Percentiles rank a stretch among this genome's conserved stretches.
phyloP scores from a whole-genome alignment of 1,140 invertebrate genomes.

The Oryzaephilus surinamensis region DNA sequence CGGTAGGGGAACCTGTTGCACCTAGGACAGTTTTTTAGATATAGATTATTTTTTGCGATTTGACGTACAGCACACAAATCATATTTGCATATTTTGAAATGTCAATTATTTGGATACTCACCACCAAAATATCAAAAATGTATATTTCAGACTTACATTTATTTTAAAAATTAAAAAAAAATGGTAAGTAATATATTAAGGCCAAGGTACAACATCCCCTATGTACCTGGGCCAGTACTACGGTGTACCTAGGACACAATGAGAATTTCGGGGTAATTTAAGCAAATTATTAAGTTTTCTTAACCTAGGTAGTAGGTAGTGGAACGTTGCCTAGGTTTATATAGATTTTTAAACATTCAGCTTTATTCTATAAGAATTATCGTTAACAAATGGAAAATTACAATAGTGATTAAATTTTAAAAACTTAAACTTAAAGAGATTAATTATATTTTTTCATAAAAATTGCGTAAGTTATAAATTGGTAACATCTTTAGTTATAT shows the following conservation, averaged over 20 bases:
- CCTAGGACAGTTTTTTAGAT: too few relatives aligned
- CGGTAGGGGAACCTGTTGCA: too few relatives aligned
- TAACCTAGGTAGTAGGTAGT: too few relatives aligned
- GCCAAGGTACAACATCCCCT: conserved; percentile 3
- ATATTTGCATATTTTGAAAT: not conserved
- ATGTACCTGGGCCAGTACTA: conserved; percentile 2
- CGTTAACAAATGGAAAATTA: too few relatives aligned
- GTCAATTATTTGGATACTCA: conserved; percentile 1
- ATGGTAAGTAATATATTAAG: conserved; percentile 1
- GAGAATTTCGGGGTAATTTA: conserved; percentile 1
- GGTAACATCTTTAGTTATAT: too few relatives aligned
- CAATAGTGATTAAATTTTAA: too few relatives aligned
- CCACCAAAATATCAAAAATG: conserved; percentile 4
- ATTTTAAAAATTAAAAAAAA: conserved; percentile 1
- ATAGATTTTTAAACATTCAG: too few relatives aligned
- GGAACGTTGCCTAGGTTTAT: too few relatives aligned
- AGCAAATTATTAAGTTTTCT: not conserved
- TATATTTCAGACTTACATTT: conserved; percentile 1
- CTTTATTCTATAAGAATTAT: too few relatives aligned
- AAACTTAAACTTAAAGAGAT: not conserved
- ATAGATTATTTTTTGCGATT: too few relatives aligned
- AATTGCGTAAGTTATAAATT: too few relatives aligned
- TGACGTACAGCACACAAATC: not conserved
- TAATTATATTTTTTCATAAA: too few relatives aligned
- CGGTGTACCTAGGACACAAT: conserved; percentile 1